Evolutionary conservation across 2,888 invertebrate genomes (phyloP).

Genomic region (Epiblema foenella): DNA sequence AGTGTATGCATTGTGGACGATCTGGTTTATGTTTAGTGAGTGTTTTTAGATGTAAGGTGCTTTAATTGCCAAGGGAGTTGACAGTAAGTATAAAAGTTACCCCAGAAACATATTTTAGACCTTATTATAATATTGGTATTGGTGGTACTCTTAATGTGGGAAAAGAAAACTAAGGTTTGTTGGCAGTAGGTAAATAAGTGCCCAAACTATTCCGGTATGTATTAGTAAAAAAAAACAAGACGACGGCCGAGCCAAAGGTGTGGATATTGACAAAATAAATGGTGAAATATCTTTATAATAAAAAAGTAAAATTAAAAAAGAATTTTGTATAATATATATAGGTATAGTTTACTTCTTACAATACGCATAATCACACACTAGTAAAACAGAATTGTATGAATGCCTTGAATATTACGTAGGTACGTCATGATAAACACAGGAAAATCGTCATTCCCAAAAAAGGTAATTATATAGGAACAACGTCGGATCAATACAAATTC

Average conservation of each 20-base stretch:
- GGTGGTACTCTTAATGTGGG: no score
- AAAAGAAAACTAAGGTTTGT: no score
- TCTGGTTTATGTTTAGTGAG: slow-evolving; percentile 11
- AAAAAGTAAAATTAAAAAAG: no score
- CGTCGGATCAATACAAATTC: background rate
- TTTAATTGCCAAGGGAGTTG: slow-evolving; percentile 6
- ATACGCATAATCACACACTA: background rate
- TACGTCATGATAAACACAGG: slow-evolving; percentile 21
- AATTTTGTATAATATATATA: background rate
- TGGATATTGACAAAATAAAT: background rate
- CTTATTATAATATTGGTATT: no score
- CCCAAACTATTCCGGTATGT: no score
- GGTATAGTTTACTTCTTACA: background rate
- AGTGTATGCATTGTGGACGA: slow-evolving; percentile 24
- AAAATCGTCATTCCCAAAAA: slow-evolving; percentile 11
- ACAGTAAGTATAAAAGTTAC: slow-evolving; percentile 25
- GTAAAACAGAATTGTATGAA: background rate
- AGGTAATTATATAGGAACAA: slow-evolving; percentile 6
- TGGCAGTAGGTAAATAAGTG: no score
- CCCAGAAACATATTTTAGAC: background rate
- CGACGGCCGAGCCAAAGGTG: no score
- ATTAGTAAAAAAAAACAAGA: no score
- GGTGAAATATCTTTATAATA: background rate
- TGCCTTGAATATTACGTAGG: no score
- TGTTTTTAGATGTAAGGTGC: slow-evolving; percentile 16